Evolutionary conservation across 2,113 vertebrate species (phyloP), one percentile per base, ranked within the genome.

Genomic region (Vanacampus margaritifer): DNA sequence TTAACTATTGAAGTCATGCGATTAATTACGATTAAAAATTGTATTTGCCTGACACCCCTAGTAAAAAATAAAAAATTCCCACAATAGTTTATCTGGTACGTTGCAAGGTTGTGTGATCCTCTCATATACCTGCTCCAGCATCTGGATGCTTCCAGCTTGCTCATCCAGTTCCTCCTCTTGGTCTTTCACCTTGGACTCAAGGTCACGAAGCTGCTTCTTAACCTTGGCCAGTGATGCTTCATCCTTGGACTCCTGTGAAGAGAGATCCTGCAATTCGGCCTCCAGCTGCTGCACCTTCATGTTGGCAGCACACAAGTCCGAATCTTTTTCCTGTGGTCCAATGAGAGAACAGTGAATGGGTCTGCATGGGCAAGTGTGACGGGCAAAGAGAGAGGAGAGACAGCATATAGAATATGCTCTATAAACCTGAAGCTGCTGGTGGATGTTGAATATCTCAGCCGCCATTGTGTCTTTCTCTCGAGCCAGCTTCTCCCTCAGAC

Each of bases 151-250:
- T 71, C 96, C 97, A 3, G 97, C 97, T 84, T 99, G 97, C 78
- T 99, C 97, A 0, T 99, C 97, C 75, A 99, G 91, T 88, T 99
- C 97, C 80, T 99, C 97, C 84, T 99, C 97, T 86, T 99, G 97
- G 84, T 99, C 97, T 75, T 98, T 99, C 82, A 93, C 94, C 84
- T 96, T 97, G 8, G 95, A 95, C 76, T 99, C 96, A 64, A 98
- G 88, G 78, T 99, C 96, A 2, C 95, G 92, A 62, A 98, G 92
- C 81, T 98, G 96, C 83, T 98, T 98, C 90, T 95, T 95, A 79
- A 98, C 89, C 84, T 95, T 98, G 74, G 94, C 91, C 71, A 95
- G 84, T 0, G 97, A 98, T 4, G 96, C 96, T 65, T 98, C 97
- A 0, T 98, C 97, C 85, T 98, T 98, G 0, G 95, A 95, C 89